Evolutionary conservation across 2,113 vertebrate genomes (phyloP), one percentile per base, ranked within the genome.

Genomic region (Barbus barbus): DNA sequence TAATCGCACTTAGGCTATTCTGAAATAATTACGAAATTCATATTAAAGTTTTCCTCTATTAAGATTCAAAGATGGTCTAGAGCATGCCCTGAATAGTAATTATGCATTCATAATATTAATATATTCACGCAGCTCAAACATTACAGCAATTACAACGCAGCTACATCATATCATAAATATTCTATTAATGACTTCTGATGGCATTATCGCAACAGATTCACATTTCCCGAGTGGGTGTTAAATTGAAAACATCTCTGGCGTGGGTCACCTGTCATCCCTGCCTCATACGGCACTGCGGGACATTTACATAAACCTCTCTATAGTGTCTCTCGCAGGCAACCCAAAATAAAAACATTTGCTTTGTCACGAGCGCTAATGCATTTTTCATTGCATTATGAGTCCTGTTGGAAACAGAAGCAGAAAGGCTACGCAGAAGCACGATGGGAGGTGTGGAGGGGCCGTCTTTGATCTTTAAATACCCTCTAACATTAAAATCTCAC

Each of bases 401-500:
- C 20, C 33, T 41, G 22, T 16, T 41, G 60, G 41, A 79, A 79
- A 79, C 38, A 44, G 46, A 11, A 74, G 77, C 53, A 18, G 69
- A 89, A 84, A 87, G 82, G 88, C 86, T 87, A 89, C 87, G 91
- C 91, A 86, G 87, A 84, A 79, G 46, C 69, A 69, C 53, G 71
- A 72, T 61, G 82, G 51, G 75, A 74, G 90, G 86, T 89, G 88
- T 85, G 90, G 84, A 89, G 90, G 88, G 87, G 81, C 89, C 93
- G 87, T 83, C 89, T 92, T 90, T 93, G 91, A 92, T 93, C 90
- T 94, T 94, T 93, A 93, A 93, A 92, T 94, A 93, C 91, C 92
- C 91, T 94, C 93, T 90, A 93, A 92, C 92, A 90, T 91, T 92
- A 91, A 91, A 82, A 90, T 89, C 90, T 88, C 84, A 90, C 90